phyloP scores from a whole-genome alignment of 2,888 invertebrate species.

The Drosophila lutescens region DNA sequence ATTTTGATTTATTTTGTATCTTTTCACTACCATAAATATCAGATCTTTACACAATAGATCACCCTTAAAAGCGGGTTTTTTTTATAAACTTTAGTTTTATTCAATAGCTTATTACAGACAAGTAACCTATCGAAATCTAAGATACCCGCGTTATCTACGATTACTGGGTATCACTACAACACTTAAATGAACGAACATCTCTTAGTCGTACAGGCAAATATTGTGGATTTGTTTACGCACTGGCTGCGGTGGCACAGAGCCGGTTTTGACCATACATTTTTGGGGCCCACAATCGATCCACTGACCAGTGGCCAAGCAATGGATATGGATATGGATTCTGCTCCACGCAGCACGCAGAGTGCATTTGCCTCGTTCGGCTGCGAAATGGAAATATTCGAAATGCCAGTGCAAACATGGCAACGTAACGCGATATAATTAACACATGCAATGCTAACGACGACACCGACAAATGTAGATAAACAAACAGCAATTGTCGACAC shows the following conservation, averaged over 20 bases:
- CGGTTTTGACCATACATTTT: conserved; percentile 58
- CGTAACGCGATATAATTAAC: conserved; percentile 40
- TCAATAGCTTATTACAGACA: no score
- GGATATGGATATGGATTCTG: conserved; percentile 18
- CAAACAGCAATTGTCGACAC: conserved; percentile 48
- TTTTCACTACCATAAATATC: no score
- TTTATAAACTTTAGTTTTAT: no score
- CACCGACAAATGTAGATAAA: conserved; percentile 24
- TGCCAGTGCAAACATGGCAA: conserved; percentile 32
- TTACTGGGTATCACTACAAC: conserved; percentile 8
- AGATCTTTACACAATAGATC: no score
- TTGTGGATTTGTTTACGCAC: conserved; percentile 60
- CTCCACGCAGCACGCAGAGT: conserved; percentile 14
- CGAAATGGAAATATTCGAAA: conserved; percentile 24
- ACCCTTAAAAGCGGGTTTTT: no score
- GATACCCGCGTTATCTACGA: conserved; percentile 4
- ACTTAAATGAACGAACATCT: conserved; percentile 68
- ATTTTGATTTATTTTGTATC: no score
- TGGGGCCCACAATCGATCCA: conserved; percentile 34
- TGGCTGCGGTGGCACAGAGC: conserved; percentile 48
- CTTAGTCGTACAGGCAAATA: conserved; percentile 51
- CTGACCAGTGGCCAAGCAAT: conserved; percentile 27
- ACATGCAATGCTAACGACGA: conserved; percentile 37
- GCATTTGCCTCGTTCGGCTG: conserved; percentile 40
- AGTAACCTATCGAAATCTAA: neutral